Evolutionary conservation across 2,113 vertebrate species (phyloP).

Genomic region (Larimichthys crocea): DNA sequence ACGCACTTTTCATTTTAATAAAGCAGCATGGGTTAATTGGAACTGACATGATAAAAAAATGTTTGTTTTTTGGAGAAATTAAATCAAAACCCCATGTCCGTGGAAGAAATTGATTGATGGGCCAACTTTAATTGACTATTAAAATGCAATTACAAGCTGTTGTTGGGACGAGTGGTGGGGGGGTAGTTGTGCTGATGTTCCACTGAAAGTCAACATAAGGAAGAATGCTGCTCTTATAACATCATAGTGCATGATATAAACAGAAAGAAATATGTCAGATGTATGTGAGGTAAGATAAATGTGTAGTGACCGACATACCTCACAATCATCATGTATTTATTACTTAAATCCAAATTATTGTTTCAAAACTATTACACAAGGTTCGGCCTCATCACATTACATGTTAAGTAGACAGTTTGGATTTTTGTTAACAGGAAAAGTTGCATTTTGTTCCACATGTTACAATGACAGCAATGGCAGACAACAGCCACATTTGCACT

Average conservation of each 20-base stretch:
- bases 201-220: slow-evolving; percentile 71
- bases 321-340: background rate
- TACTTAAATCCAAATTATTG: background rate
- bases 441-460: background rate
- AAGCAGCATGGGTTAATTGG: slow-evolving; percentile 78
- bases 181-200: slow-evolving; percentile 47
- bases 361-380: background rate
- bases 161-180: slow-evolving; percentile 68
- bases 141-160: slow-evolving; percentile 87
- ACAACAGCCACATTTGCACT: background rate
- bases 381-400: background rate
- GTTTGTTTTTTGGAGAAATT: slow-evolving; percentile 76
- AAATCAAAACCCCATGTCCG: slow-evolving; percentile 80
- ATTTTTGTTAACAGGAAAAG: background rate
- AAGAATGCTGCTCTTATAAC: background rate
- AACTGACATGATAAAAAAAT: slow-evolving; percentile 79
- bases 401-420: background rate
- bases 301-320: background rate
- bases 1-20: slow-evolving; percentile 55
- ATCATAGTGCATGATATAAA: background rate
- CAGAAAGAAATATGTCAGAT: background rate
- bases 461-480: background rate
- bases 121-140: slow-evolving; percentile 86
- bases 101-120: slow-evolving; percentile 83
- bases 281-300: background rate